These are phyloP conservation scores for Scelioninae gen. 1 DNA, from an alignment of 2,888 invertebrate genomes.

Conservation along the genomic window DNA sequence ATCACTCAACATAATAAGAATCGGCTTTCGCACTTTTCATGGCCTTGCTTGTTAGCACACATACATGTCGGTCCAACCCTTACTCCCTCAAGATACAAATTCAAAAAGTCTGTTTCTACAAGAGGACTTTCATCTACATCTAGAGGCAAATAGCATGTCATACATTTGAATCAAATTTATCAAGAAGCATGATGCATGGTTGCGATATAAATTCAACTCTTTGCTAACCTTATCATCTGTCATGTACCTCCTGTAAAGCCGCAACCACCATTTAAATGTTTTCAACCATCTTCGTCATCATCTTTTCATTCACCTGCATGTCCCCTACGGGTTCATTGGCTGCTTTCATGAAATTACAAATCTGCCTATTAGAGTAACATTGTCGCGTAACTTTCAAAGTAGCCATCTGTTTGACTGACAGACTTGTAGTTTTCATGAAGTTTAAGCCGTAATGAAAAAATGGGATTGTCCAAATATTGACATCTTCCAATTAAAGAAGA, in stretches of 20 bases:
- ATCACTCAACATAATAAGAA: conserved; percentile 50
- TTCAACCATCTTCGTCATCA: conserved; percentile 29
- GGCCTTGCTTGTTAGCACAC: conserved; percentile 57
- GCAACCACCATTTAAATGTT: conserved; percentile 24
- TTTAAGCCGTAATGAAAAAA: conserved; percentile 30
- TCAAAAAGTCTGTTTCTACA: conserved; percentile 14
- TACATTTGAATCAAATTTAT: conserved; percentile 50
- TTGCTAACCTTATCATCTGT: conserved; percentile 64
- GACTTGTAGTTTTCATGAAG: conserved; percentile 53
- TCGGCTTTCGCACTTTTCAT: conserved; percentile 55
- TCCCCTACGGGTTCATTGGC: conserved; percentile 14
- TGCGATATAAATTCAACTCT: conserved; percentile 67
- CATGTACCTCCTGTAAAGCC: neutral
- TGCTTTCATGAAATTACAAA: conserved; percentile 49
- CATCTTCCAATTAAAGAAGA: neutral
- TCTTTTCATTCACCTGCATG: conserved; percentile 53
- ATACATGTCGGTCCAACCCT: conserved; percentile 29
- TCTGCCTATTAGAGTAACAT: conserved; percentile 26
- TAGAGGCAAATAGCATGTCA: conserved; percentile 70
- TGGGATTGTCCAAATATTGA: neutral
- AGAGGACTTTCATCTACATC: conserved; percentile 44
- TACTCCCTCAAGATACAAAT: conserved; percentile 32
- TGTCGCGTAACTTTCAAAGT: neutral
- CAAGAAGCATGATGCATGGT: conserved; percentile 76
- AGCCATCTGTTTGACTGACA: neutral